A percentile compares a stretch with the other conserved stretches of the same genome.
Evolutionary conservation across 2,113 vertebrate genomes (phyloP).

Genomic region (Ceyx melanurus): DNA sequence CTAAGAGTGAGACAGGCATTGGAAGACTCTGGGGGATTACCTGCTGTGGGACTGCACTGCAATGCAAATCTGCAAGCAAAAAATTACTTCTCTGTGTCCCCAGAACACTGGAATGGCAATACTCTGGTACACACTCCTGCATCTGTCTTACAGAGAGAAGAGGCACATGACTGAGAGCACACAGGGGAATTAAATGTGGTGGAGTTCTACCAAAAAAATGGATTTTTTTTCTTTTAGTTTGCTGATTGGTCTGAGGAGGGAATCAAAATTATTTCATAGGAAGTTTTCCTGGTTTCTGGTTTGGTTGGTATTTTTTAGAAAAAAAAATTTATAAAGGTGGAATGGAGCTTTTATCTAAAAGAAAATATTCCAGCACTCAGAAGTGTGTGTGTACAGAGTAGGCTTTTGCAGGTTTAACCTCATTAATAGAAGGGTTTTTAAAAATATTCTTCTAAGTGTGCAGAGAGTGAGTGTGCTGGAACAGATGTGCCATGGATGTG

Average conservation of each 20-base stretch:
- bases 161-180: neutral
- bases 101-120: neutral
- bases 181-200: accelerated
- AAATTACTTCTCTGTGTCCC: neutral
- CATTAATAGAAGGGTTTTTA: neutral
- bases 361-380: neutral
- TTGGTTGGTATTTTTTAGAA: no score
- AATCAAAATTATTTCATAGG: neutral
- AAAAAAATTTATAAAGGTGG: no score
- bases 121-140: neutral
- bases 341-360: neutral
- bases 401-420: neutral
- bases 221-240: neutral
- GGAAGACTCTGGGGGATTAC: neutral
- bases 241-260: neutral
- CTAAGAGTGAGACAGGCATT: neutral
- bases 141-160: neutral
- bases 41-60: neutral
- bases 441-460: neutral
- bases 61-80: neutral
- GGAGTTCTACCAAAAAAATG: neutral
- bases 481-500: accelerated
- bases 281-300: neutral
- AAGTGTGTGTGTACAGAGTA: neutral
- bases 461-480: accelerated